Conservation (phyloP, 37 sponge, comb jelly and placozoan genomes). For the Amphimedon queenslandica region DNA sequence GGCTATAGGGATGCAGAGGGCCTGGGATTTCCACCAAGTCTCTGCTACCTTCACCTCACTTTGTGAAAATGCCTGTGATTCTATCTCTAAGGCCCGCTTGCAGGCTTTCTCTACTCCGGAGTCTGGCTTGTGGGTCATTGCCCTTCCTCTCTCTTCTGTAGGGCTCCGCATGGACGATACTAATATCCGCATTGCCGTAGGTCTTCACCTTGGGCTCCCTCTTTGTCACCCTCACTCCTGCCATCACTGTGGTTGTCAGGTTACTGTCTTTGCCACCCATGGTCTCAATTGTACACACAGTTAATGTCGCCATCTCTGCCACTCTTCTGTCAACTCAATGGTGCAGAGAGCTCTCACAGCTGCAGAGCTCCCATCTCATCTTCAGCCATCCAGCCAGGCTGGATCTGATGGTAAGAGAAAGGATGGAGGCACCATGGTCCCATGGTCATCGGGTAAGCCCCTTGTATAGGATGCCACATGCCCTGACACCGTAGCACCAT, state of each 20-base stretch:
- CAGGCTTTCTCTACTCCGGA: conserved; percentile 16
- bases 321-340: conserved; percentile 22
- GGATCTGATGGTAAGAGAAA: conserved; percentile 18
- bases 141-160: conserved; percentile 23
- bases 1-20: neutral
- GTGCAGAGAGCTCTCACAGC: conserved; percentile 34
- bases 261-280: conserved; percentile 21
- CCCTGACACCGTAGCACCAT: conserved; percentile 23
- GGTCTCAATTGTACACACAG: conserved; percentile 38
- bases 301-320: conserved; percentile 18
- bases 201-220: conserved; percentile 30
- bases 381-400: conserved; percentile 28
- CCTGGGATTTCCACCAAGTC: conserved; percentile 19
- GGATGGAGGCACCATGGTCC: neutral
- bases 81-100: conserved; percentile 1
- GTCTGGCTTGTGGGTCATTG: conserved; percentile 17
- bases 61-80: neutral
- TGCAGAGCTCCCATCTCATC: conserved; percentile 22
- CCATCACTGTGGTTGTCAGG: conserved; percentile 24
- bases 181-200: conserved; percentile 29
- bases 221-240: conserved; percentile 35
- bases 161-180: conserved; percentile 16
- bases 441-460: conserved; percentile 4
- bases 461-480: conserved; percentile 31
- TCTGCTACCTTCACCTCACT: neutral